Conservation (phyloP, 2,888 invertebrate genomes). For the Ormyrus nitidulus region DNA sequence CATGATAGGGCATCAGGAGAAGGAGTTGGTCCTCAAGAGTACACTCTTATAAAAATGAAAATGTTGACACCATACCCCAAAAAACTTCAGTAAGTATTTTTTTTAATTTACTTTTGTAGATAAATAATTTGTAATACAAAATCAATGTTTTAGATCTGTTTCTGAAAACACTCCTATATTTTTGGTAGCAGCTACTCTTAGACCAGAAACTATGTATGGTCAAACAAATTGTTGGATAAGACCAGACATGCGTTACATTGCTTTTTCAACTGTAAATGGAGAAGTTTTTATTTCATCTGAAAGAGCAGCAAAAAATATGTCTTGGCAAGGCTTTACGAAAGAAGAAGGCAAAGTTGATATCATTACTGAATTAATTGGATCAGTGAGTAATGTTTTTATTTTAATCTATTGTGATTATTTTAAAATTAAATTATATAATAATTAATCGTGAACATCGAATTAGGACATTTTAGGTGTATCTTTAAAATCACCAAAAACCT, state of each 20-base stretch:
- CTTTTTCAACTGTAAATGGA: conserved; percentile 83
- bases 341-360: conserved; percentile 87
- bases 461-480: conserved; percentile 89
- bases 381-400: conserved; percentile 74
- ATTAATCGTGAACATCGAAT: conserved; percentile 15
- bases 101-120: conserved; percentile 23
- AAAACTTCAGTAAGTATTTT: conserved; percentile 80
- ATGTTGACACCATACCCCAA: conserved; percentile 84
- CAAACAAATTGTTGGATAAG: conserved; percentile 99
- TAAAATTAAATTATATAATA: conserved; percentile 6
- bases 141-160: conserved; percentile 75
- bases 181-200: conserved; percentile 96
- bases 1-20: conserved; percentile 97
- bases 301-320: conserved; percentile 95
- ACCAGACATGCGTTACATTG: conserved; percentile 96
- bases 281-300: conserved; percentile 92
- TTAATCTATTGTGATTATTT: no score
- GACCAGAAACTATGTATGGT: conserved; percentile 99
- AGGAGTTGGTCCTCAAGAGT: conserved; percentile 98
- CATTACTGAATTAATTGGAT: conserved; percentile 83
- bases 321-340: conserved; percentile 93
- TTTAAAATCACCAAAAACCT: conserved; percentile 89
- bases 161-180: conserved; percentile 80
- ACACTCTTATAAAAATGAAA: conserved; percentile 96
- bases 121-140: conserved; percentile 1